Percentiles rank a stretch among this genome's conserved stretches.
These are phyloP conservation scores for Meta bourneti DNA, from an alignment of 2,888 invertebrate species.

Conservation along the genomic window DNA sequence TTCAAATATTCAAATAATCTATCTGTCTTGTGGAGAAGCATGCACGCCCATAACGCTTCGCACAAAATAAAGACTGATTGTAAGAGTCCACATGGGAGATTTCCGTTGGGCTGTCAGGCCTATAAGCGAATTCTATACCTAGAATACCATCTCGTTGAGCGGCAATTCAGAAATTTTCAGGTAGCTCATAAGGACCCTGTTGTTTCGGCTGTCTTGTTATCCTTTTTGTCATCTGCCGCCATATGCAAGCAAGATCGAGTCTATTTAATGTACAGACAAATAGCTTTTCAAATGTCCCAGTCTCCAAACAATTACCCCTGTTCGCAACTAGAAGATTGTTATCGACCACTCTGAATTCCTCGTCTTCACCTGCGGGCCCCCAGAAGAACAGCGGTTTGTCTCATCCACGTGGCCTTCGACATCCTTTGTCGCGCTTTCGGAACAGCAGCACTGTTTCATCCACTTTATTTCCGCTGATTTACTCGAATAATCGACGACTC, in stretches of 20 bases:
- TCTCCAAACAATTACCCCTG: slow-evolving; percentile 44
- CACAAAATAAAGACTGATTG: no score
- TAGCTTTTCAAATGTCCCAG: slow-evolving; percentile 35
- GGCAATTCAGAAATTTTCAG: slow-evolving; percentile 24
- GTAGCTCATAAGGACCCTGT: not conserved
- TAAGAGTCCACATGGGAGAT: no score
- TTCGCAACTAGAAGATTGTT: slow-evolving; percentile 30
- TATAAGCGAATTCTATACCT: no score
- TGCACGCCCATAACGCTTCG: no score
- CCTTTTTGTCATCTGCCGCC: slow-evolving; percentile 42
- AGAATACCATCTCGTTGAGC: no score
- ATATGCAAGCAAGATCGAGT: not conserved
- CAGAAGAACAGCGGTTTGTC: slow-evolving; percentile 16
- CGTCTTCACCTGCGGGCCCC: slow-evolving; percentile 43
- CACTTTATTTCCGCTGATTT: slow-evolving; percentile 20
- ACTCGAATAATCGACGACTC: slow-evolving; percentile 8
- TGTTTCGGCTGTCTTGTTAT: not conserved
- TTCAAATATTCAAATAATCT: not conserved
- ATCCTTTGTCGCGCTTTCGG: slow-evolving; percentile 8
- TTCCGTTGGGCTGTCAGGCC: no score
- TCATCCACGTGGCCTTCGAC: not conserved
- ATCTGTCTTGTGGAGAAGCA: not conserved
- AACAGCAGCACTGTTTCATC: slow-evolving; percentile 1
- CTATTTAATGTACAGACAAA: slow-evolving; percentile 57
- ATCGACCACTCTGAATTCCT: slow-evolving; percentile 38